Percentiles rank a stretch among this genome's conserved stretches.
Conservation (phyloP, 1,140 invertebrate genomes). For the Scaptomyza montana region DNA sequence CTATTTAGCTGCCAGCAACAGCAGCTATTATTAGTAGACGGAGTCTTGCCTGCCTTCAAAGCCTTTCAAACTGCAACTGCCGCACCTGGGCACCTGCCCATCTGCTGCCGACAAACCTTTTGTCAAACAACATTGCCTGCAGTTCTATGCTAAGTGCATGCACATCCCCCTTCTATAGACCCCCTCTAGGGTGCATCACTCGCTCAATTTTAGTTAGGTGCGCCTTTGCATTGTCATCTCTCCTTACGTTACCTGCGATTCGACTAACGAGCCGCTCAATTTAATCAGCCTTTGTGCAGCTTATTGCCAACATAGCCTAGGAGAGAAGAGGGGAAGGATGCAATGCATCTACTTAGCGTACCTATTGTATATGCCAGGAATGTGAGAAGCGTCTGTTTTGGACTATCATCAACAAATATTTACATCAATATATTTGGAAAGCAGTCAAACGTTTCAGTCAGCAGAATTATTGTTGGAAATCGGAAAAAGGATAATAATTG, state of each 20-base stretch:
- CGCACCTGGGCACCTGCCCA: no score
- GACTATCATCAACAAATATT: background rate
- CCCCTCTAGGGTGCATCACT: background rate
- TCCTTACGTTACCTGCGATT: conserved; percentile 7
- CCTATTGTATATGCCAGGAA: no score
- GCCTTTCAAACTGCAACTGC: no score
- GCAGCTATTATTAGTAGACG: conserved; percentile 1
- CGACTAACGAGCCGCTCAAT: conserved; percentile 42
- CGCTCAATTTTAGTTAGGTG: background rate
- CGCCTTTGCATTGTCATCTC: no score
- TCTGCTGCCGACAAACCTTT: conserved; percentile 11
- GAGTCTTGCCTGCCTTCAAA: background rate
- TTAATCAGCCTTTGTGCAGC: conserved; percentile 40
- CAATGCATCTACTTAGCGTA: no score
- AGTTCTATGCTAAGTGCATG: background rate
- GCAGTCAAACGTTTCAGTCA: no score
- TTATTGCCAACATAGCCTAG: background rate
- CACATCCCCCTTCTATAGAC: no score
- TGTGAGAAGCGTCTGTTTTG: no score
- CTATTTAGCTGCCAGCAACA: conserved; percentile 16
- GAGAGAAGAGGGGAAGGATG: background rate
- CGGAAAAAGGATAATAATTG: no score
- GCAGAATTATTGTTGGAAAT: no score
- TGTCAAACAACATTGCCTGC: conserved; percentile 22
- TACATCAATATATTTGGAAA: no score